These are phyloP conservation scores for Premnoplex brunnescens DNA, from an alignment of 2,797 vertebrate species.

Conservation along the genomic window DNA sequence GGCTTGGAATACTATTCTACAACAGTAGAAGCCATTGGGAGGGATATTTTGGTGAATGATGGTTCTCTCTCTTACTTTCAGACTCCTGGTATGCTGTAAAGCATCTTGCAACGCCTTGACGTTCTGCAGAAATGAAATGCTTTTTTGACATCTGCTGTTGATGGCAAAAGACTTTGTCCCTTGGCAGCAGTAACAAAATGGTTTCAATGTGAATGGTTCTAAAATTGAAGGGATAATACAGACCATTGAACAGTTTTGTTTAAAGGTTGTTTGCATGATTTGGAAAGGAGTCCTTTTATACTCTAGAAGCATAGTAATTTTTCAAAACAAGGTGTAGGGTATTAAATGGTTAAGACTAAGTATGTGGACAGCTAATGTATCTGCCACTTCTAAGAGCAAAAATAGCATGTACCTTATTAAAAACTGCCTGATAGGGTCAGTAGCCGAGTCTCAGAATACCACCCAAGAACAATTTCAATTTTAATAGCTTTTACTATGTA, in stretches of 20 bases:
- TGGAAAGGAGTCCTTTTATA: neutral
- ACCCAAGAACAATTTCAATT: conserved; percentile 99
- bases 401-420: conserved; percentile 89
- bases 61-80: neutral
- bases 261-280: neutral
- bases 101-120: neutral
- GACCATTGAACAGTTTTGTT: neutral
- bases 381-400: conserved; percentile 79
- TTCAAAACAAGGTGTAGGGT: neutral
- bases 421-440: conserved; percentile 90
- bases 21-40: neutral
- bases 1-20: neutral
- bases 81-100: neutral
- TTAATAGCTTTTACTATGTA: conserved; percentile 99
- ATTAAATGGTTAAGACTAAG: conserved; percentile 69
- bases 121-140: neutral
- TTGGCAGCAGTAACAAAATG: neutral
- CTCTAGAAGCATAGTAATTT: neutral
- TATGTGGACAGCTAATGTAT: conserved; percentile 68
- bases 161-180: neutral
- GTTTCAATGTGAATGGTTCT: neutral
- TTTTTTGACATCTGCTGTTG: neutral
- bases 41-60: neutral
- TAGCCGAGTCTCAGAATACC: conserved; percentile 83
- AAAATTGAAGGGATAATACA: neutral